Evolutionary conservation across 2,113 vertebrate genomes (phyloP).

Genomic region (Fukomys damarensis): DNA sequence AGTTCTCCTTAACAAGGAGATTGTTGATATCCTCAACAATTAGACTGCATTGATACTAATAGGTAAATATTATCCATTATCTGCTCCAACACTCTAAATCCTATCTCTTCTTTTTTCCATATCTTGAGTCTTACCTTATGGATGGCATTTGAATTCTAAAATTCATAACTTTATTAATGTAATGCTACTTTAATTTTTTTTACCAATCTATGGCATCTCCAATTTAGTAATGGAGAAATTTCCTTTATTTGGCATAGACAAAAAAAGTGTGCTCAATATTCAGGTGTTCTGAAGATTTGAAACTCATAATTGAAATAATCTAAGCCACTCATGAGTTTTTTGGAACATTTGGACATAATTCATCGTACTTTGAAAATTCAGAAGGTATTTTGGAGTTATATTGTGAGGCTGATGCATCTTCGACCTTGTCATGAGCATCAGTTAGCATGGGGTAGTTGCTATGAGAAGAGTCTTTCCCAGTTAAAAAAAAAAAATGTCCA

Average conservation of each 20-base stretch:
- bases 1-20: neutral
- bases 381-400: neutral
- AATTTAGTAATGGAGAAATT: neutral
- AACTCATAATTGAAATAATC: slow-evolving; percentile 18
- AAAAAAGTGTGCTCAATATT: neutral
- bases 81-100: neutral
- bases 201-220: neutral
- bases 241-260: neutral
- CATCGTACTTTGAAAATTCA: neutral
- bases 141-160: neutral
- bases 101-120: neutral
- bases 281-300: slow-evolving; percentile 24
- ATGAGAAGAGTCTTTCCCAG: neutral
- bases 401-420: neutral
- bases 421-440: neutral
- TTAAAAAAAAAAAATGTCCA: neutral
- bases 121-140: neutral
- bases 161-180: neutral
- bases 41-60: neutral
- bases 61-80: neutral
- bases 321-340: neutral
- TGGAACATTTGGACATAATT: slow-evolving; percentile 13
- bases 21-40: neutral
- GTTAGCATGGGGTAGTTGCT: neutral
- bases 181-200: slow-evolving; percentile 1